Conservation (phyloP, 2,797 vertebrate species). For the Lagodon rhomboides region DNA sequence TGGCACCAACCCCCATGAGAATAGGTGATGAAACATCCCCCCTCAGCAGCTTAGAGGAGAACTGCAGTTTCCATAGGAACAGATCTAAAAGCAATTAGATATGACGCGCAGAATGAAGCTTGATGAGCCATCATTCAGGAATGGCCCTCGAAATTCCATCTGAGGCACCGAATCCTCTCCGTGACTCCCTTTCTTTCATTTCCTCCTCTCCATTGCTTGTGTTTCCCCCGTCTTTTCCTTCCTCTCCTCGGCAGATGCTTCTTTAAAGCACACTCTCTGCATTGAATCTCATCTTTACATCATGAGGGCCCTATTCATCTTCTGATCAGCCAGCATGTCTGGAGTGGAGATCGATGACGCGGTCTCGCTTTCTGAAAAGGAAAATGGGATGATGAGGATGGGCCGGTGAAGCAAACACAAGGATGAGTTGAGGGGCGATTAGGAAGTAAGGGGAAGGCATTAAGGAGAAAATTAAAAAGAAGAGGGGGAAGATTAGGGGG, state of each 20-base stretch:
- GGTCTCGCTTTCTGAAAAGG: slow-evolving; percentile 34
- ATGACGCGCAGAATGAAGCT: slow-evolving; percentile 61
- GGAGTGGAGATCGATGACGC: slow-evolving; percentile 62
- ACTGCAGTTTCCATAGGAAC: slow-evolving; percentile 87
- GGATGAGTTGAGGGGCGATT: slow-evolving; percentile 33
- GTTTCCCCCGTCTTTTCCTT: slow-evolving; percentile 35
- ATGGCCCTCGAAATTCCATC: slow-evolving; percentile 79
- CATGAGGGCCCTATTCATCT: slow-evolving; percentile 58
- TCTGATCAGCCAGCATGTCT: slow-evolving; percentile 59
- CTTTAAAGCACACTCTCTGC: slow-evolving; percentile 52
- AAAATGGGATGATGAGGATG: slow-evolving; percentile 41
- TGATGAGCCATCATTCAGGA: slow-evolving; percentile 79
- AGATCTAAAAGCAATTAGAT: slow-evolving; percentile 83
- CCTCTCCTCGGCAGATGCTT: slow-evolving; percentile 42
- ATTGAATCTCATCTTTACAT: slow-evolving; percentile 63
- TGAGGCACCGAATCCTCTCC: slow-evolving; percentile 45
- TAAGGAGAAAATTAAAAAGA: slow-evolving; percentile 45
- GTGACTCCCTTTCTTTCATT: slow-evolving; percentile 41
- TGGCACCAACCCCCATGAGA: slow-evolving; percentile 68
- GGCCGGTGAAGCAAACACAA: slow-evolving; percentile 22
- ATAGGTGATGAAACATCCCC: slow-evolving; percentile 70
- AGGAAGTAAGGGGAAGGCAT: slow-evolving; percentile 7
- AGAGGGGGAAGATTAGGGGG: slow-evolving; percentile 33
- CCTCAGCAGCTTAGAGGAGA: slow-evolving; percentile 76
- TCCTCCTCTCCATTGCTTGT: slow-evolving; percentile 29